Evolutionary conservation across 2,888 invertebrate species (phyloP), one percentile per base, ranked within the genome.

Genomic region (Pyralis farinalis): DNA sequence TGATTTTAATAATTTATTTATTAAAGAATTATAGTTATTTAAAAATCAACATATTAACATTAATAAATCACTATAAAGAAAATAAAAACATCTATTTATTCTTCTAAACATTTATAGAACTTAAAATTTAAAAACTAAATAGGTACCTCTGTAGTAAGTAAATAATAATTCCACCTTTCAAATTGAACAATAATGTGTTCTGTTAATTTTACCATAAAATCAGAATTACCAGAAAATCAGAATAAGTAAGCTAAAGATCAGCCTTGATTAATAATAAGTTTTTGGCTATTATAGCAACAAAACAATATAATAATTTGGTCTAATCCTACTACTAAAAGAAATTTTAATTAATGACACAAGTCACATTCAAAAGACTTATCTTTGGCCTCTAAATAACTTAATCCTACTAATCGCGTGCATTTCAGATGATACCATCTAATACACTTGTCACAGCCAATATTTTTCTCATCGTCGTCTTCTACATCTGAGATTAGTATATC

Each of bases 401-500:
- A 37, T 38, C 49, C 42, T 39, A 41, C 12, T 45, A 51, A 51
- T 38, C 27, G 46, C 35, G 49, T 53, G 47, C 51, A 53, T 49
- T 50, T 55, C 37, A 55, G 46, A 39, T 55, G 55, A 42, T 47
- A 44, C 49, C 44, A 47, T 29, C 42, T 35, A 20, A 45, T 34
- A 38, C 44, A 48, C 38, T 44, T 38, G 41, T 48, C 45, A 44
- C 51, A 44, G 34, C 45, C 53, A 33, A 47, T 49, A 44, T 49
- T 55, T 53, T 49, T 55, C 47, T 56, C 53, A 42, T 44, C 48
- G 40, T 58, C 53, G 34, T 55, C 54, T 49, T 59, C 53, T 45
- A 53, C 53, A 44, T 58, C 54, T 28, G 48, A 49, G 44, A 54
- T 54, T 31, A 54, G 33, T 44, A 43, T 32, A 28, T 51, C 39